Evolutionary conservation across 2,113 vertebrate species (phyloP).

Genomic region (Neomonachus schauinslandi): DNA sequence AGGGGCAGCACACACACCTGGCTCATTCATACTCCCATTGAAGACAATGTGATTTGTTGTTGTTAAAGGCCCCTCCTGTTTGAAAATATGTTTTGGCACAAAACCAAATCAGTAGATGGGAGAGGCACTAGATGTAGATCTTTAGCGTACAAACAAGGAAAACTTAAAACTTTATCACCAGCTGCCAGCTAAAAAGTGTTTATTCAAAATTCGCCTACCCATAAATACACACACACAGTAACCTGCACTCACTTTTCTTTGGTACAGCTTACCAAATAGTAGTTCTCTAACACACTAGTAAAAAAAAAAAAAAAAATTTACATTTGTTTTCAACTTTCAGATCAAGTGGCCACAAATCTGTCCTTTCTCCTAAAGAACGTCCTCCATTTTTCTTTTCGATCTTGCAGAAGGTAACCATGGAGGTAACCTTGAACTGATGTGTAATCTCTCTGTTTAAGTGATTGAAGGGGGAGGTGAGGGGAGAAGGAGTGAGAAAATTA

Average conservation of each 20-base stretch:
- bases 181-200: neutral
- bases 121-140: neutral
- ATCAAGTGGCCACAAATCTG: neutral
- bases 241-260: neutral
- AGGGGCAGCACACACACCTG: neutral
- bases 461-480: no score
- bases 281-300: neutral
- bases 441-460: neutral
- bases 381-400: neutral
- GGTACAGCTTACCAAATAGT: neutral
- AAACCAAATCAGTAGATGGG: neutral
- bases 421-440: fast-evolving
- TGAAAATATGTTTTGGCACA: slow-evolving; percentile 28
- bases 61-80: slow-evolving; percentile 8
- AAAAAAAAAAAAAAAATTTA: neutral
- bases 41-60: neutral
- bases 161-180: neutral
- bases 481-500: neutral
- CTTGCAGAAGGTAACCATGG: neutral
- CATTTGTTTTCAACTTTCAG: neutral
- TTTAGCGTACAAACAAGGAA: neutral
- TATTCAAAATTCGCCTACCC: neutral
- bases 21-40: neutral
- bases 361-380: neutral
- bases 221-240: neutral